These are phyloP conservation scores for Copidosoma floridanum DNA, from an alignment of 1,140 invertebrate genomes.

Conservation along the genomic window DNA sequence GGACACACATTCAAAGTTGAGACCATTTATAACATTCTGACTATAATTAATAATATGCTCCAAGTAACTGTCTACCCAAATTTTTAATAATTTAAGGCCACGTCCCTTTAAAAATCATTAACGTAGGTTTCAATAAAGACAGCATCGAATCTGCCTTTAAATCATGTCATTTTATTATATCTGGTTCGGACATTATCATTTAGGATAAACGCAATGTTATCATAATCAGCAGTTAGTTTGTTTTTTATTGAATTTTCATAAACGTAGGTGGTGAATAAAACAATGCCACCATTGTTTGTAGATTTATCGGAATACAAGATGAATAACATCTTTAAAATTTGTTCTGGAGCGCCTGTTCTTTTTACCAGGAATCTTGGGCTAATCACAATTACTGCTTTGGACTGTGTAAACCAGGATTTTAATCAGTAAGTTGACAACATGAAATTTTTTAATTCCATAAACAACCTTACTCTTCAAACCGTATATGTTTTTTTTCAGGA, in stretches of 20 bases:
- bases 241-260: no score
- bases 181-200: slow-evolving; percentile 63
- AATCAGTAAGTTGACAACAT: slow-evolving; percentile 40
- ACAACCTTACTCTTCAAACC: no score
- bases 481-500: slow-evolving; percentile 33
- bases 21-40: slow-evolving; percentile 98
- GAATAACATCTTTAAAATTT: slow-evolving; percentile 66
- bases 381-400: slow-evolving; percentile 60
- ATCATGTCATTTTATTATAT: slow-evolving; percentile 64
- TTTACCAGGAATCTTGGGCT: slow-evolving; percentile 68
- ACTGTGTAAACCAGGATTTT: slow-evolving; percentile 54
- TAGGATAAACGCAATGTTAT: slow-evolving; percentile 62
- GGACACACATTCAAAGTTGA: slow-evolving; percentile 97
- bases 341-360: slow-evolving; percentile 64
- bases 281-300: slow-evolving; percentile 28
- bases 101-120: slow-evolving; percentile 58
- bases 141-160: slow-evolving; percentile 59
- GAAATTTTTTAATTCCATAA: slow-evolving; percentile 29
- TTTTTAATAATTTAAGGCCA: slow-evolving; percentile 56
- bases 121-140: slow-evolving; percentile 57
- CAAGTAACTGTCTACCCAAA: slow-evolving; percentile 63
- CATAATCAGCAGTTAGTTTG: slow-evolving; percentile 53
- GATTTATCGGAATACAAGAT: slow-evolving; percentile 58
- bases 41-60: slow-evolving; percentile 97
- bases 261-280: no score